Conservation (phyloP, 2,888 invertebrate genomes). For the Venusia cambrica region DNA sequence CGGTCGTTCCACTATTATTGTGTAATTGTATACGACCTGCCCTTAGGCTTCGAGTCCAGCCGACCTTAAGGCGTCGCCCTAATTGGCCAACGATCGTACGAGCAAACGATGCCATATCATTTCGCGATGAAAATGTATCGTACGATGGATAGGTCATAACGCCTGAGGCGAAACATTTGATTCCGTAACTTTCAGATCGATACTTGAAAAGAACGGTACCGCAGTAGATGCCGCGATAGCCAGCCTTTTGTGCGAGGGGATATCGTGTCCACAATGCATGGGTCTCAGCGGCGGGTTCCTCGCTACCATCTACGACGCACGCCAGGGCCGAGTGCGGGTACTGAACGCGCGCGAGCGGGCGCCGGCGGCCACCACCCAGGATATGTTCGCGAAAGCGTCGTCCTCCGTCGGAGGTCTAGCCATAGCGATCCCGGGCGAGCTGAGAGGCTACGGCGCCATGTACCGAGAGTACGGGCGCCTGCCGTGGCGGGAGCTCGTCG, state of each 20-base stretch:
- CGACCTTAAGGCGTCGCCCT: no score
- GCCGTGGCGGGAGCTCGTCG: constrained; percentile 89
- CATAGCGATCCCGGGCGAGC: constrained; percentile 94
- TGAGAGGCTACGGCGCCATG: constrained; percentile 90
- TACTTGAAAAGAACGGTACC: constrained; percentile 86
- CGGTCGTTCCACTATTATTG: no score
- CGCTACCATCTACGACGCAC: constrained; percentile 88
- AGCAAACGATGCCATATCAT: no score
- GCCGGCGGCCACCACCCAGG: constrained; percentile 82
- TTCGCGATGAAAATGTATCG: constrained; percentile 10
- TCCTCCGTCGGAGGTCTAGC: constrained; percentile 83
- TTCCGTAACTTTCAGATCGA: constrained; percentile 77
- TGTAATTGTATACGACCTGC: no score
- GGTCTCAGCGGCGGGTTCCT: constrained; percentile 95
- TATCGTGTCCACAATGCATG: constrained; percentile 91
- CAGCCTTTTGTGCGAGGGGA: constrained; percentile 91
- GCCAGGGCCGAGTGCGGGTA: constrained; percentile 78
- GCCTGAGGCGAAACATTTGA: constrained; percentile 1
- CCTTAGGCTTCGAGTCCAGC: no score
- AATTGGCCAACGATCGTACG: no score
- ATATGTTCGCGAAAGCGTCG: constrained; percentile 84
- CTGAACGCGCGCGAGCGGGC: constrained; percentile 90
- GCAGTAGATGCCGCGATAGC: constrained; percentile 95
- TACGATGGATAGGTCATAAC: constrained; percentile 12
- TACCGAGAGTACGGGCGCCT: constrained; percentile 87